Evolutionary conservation across 2,888 invertebrate genomes (phyloP).

Genomic region (Lacanobia wlatinum): DNA sequence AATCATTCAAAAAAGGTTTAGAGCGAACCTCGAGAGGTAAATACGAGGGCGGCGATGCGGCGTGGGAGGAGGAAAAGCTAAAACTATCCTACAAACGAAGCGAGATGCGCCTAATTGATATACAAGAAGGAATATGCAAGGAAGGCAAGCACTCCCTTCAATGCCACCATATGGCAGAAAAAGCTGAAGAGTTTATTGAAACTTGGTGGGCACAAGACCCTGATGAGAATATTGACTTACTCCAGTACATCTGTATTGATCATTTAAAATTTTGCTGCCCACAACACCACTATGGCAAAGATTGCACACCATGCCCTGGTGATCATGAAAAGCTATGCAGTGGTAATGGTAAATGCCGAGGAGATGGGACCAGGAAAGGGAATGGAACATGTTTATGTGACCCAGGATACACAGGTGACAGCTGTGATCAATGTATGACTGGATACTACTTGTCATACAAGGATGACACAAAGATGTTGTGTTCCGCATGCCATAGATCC

Average conservation of each 20-base stretch:
- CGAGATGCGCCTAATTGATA: constrained; percentile 97
- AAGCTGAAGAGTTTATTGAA: constrained; percentile 95
- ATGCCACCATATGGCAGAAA: constrained; percentile 96
- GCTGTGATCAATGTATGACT: constrained; percentile 94
- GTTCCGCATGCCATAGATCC: constrained; percentile 94
- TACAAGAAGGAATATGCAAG: constrained; percentile 96
- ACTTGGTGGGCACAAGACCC: constrained; percentile 95
- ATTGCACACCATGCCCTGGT: constrained; percentile 95
- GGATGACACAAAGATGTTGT: constrained; percentile 94
- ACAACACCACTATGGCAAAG: constrained; percentile 94
- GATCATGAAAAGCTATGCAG: constrained; percentile 94
- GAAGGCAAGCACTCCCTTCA: constrained; percentile 94
- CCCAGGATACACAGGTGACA: constrained; percentile 94
- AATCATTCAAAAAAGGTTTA: constrained; percentile 95
- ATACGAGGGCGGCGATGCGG: constrained; percentile 98
- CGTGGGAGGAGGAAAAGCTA: constrained; percentile 97
- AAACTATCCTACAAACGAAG: constrained; percentile 95
- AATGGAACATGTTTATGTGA: constrained; percentile 97
- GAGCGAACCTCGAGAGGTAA: constrained; percentile 96
- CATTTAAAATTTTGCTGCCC: constrained; percentile 96
- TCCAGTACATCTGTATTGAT: constrained; percentile 94
- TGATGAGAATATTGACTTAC: constrained; percentile 81
- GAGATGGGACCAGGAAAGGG: constrained; percentile 97
- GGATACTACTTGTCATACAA: constrained; percentile 94
- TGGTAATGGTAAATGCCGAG: constrained; percentile 95